Percentiles rank a stretch among this genome's conserved stretches.
Conservation (phyloP, 2,113 vertebrate genomes). For the Marmota flaviventris region DNA sequence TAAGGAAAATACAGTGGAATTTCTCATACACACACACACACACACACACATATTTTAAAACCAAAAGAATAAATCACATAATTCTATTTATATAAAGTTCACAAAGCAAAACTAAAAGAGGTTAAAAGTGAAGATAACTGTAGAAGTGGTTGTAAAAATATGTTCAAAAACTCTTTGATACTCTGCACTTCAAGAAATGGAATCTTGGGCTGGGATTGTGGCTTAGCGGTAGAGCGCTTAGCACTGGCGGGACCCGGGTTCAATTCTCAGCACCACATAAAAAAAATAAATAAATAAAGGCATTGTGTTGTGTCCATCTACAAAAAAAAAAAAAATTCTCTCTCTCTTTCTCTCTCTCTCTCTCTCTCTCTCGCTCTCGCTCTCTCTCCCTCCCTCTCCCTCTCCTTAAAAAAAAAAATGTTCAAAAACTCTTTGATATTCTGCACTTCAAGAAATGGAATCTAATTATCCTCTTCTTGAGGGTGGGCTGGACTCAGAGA, state of each 20-base stretch:
- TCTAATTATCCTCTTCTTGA: background rate
- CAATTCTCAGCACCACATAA: no score
- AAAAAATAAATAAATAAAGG: no score
- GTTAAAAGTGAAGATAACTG: background rate
- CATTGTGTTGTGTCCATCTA: no score
- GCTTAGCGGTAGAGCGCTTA: no score
- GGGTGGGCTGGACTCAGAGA: background rate
- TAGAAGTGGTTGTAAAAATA: background rate
- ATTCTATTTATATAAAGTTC: background rate
- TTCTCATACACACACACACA: no score
- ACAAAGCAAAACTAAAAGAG: constrained; percentile 27
- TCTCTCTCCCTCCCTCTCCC: no score
- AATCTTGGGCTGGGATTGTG: background rate
- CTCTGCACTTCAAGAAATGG: background rate
- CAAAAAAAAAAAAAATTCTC: no score
- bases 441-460: background rate
- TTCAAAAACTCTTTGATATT: background rate
- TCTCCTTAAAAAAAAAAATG: background rate
- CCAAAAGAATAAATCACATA: no score
- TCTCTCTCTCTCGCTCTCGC: no score
- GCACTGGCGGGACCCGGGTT: no score
- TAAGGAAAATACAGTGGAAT: background rate
- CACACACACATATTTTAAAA: no score
- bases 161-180: background rate
- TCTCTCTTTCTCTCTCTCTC: no score